phyloP scores from a whole-genome alignment of 2,797 vertebrate genomes.

The Gastrophryne carolinensis region DNA sequence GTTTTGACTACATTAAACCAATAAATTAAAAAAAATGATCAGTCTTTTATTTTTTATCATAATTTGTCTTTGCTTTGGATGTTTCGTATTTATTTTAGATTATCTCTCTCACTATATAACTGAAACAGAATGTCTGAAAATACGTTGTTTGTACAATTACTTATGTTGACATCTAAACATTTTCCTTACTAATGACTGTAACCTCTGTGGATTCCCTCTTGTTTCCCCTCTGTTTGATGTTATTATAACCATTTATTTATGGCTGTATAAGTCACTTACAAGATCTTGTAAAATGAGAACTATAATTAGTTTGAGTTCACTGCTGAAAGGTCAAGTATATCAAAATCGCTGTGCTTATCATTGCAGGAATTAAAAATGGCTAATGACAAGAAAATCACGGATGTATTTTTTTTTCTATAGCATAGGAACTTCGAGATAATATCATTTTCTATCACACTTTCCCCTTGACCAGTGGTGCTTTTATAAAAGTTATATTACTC shows the following conservation, averaged over 20 bases:
- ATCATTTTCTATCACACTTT: neutral
- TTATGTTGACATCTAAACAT: neutral
- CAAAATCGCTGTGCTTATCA: neutral
- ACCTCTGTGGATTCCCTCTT: neutral
- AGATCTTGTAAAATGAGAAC: neutral
- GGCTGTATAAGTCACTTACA: neutral
- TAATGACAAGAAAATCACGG: neutral
- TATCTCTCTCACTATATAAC: neutral
- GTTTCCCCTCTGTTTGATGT: neutral
- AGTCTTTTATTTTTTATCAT: no score
- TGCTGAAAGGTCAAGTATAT: neutral
- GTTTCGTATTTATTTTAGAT: no score
- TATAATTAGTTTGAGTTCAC: neutral
- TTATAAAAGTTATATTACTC: constrained; percentile 4
- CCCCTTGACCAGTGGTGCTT: constrained; percentile 22
- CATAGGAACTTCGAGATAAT: neutral
- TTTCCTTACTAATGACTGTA: neutral
- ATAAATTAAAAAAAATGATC: no score
- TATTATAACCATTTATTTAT: neutral
- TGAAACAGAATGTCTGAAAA: neutral
- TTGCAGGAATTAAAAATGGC: neutral
- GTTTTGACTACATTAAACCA: no score
- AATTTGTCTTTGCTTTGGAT: no score
- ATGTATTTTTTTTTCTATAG: neutral
- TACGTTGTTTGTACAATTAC: neutral